phyloP scores from a whole-genome alignment of 2,797 vertebrate genomes.

The Meriones psammophilus region DNA sequence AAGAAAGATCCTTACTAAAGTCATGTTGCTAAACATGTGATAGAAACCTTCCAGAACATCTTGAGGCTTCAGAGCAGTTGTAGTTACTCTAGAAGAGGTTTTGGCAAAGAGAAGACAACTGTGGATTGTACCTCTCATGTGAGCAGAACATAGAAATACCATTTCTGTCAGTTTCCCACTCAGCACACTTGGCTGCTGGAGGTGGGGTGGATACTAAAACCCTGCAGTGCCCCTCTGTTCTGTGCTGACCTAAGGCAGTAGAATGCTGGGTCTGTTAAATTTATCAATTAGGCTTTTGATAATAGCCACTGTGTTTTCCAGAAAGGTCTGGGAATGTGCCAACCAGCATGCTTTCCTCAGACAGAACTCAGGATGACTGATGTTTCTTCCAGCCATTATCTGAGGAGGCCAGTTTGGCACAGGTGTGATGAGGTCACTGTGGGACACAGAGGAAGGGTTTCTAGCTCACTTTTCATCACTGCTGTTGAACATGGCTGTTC shows the following conservation, averaged over 20 bases:
- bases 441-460: no score
- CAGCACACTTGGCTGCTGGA: neutral
- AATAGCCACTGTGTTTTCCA: slow-evolving; percentile 36
- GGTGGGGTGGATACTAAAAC: neutral
- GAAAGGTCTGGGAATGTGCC: neutral
- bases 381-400: neutral
- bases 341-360: neutral
- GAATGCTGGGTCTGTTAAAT: neutral
- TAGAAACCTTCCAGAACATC: slow-evolving; percentile 85
- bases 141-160: neutral
- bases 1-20: slow-evolving; percentile 87
- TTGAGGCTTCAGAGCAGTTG: slow-evolving; percentile 81
- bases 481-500: neutral
- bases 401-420: neutral
- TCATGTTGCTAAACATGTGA: slow-evolving; percentile 86
- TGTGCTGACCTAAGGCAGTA: neutral
- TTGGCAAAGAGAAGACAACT: slow-evolving; percentile 67
- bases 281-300: slow-evolving; percentile 37
- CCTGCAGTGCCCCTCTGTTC: neutral
- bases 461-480: neutral
- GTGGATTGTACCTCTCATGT: neutral
- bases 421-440: neutral
- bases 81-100: slow-evolving; percentile 76
- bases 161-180: neutral
- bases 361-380: neutral